Evolutionary conservation across 2,888 invertebrate species (phyloP).

Genomic region (Metallyticus violacea): DNA sequence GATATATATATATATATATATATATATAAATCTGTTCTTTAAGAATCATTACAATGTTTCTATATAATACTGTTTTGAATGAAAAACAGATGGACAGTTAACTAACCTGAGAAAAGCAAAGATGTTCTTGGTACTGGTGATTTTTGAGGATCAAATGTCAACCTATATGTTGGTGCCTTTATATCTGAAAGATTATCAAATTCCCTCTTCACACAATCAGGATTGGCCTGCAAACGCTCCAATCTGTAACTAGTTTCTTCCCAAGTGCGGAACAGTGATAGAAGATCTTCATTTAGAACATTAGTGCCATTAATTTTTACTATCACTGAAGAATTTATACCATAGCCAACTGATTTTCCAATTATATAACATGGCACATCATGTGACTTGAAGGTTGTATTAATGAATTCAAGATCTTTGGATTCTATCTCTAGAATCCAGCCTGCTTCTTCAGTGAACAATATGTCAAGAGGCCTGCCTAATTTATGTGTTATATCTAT

Average conservation of each 20-base stretch:
- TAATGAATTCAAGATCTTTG: constrained; percentile 55
- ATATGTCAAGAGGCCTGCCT: constrained; percentile 60
- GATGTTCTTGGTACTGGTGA: constrained; percentile 43
- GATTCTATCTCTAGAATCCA: constrained; percentile 74
- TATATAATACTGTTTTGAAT: no score
- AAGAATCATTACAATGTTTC: no score
- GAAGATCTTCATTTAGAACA: constrained; percentile 62
- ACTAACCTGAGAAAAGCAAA: constrained; percentile 7
- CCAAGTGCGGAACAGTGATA: constrained; percentile 79
- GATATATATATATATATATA: no score
- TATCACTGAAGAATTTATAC: constrained; percentile 60
- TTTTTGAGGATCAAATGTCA: constrained; percentile 67
- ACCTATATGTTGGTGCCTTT: constrained; percentile 67
- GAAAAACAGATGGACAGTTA: no score
- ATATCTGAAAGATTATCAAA: constrained; percentile 65
- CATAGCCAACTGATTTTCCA: constrained; percentile 64
- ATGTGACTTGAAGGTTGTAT: constrained; percentile 57
- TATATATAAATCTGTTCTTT: no score
- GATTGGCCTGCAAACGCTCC: constrained; percentile 81
- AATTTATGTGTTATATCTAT: constrained; percentile 58
- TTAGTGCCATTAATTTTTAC: constrained; percentile 59
- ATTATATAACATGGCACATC: constrained; percentile 65
- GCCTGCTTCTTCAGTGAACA: constrained; percentile 85
- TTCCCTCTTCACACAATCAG: constrained; percentile 76
- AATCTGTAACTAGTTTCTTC: constrained; percentile 92